Evolutionary conservation across 2,888 invertebrate species (phyloP), one percentile per base, ranked within the genome.

Genomic region (Parthenolecanium corni): DNA sequence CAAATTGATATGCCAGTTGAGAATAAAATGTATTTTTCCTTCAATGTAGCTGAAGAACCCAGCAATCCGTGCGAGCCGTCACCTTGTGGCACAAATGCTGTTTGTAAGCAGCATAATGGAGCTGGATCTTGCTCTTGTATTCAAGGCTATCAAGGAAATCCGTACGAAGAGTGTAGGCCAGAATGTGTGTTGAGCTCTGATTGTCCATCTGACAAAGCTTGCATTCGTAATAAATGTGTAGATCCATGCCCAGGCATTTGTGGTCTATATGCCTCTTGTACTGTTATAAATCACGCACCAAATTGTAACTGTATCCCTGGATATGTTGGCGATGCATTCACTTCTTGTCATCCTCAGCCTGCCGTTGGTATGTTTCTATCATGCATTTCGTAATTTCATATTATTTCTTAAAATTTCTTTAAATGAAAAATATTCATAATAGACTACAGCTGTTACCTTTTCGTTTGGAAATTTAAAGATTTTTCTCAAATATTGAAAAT

Each of bases 131-230:
- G 89, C 71, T 81, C 82, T 44, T 91, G 89, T 70, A 80, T 88
- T 66, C 80, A 83, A 70, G 86, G 86, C 68, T 88, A 88, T 71
- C 82, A 82, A 71, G 90, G 90, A 62, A 89, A 71, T 85, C 47
- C 67, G 20, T 67, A 66, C 31, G 66, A 66, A 40, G 65, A 72
- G 20, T 73, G 91, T 70, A 80, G 88, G 67, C 90, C 90, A 1
- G 90, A 91, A 76, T 91, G 91, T 73, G 84, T 89, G 38, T 78
- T 89, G 1, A 90, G 86, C 72, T 84, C 89, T 0, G 90, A 91
- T 71, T 92, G 91, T 73, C 80, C 86, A 6, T 82, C 82, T 54
- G 80, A 84, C 71, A 75, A 79, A 69, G 86, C 87, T 3, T 89
- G 88, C 70, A 78, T 83, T 9, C 80, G 84, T 72, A 82, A 83